Base-by-base conservation (phyloP, 1,140 invertebrate genomes). In the Nautilus pompilius region DNA sequence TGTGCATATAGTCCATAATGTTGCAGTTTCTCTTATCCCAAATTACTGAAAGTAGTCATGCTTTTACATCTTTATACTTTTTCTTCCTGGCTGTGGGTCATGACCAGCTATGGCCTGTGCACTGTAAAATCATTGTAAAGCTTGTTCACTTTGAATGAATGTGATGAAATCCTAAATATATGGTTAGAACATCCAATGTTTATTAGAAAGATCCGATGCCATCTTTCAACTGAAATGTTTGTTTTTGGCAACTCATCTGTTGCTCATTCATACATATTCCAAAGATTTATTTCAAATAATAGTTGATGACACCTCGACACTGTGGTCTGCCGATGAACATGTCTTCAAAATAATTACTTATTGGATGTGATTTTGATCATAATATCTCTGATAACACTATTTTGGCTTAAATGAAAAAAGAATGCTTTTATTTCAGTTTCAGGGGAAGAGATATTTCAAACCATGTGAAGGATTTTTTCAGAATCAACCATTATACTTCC, bases 321-420 rank as follows among this genome's bases (percentile, higher is more conserved):
- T 22, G 45, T 5, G 24, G 45, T 46, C 17, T 53, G 29, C 49
- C 24, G 22, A 53, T 53, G 15, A 26, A 53, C 24, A 13, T 26
- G 29, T 53, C 49, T 22, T 53, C 49, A 22, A 53, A 53, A 53
- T 53, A 53, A 53, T 53, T 26, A 24, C n/a, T 20, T 24, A 53
- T 53, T 3, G 49, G 49, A 4, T 53, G 22, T 20, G 24, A 22
- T 4, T 13, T 4, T 26, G n/a, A 26, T 15, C 15, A 22, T 26
- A 53, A 53, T 3, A 24, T 24, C 29, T 53, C 49, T 53, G 24
- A 28, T 28, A 53, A 22, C 13, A 26, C n/a, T 15, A 26, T 22
- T 28, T 22, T 53, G 49, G 4, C 22, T 26, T 4, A 53, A 26
- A 22, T 53, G 49, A n/a, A 20, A 53, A 53, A 53, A 53, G 24